Percentiles rank a stretch among this genome's conserved stretches.
Conservation (phyloP, 2,113 vertebrate species). For the Pica pica region DNA sequence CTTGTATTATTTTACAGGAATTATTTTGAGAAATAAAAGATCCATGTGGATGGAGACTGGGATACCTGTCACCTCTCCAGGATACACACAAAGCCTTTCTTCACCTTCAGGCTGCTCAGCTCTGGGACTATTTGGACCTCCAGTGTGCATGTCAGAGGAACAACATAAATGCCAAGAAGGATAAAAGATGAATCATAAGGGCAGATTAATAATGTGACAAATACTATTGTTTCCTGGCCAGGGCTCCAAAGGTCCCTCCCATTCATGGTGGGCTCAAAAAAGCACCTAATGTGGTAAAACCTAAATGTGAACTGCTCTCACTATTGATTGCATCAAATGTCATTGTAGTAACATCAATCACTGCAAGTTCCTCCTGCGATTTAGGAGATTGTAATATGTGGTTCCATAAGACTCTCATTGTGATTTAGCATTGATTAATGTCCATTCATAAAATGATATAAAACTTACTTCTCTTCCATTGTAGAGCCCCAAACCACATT, state of each 20-base stretch:
- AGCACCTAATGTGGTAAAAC: neutral
- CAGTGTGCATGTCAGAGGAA: neutral
- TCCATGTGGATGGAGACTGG: neutral
- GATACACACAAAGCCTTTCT: neutral
- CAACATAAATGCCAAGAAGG: neutral
- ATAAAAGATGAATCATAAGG: neutral
- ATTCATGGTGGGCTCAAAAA: neutral
- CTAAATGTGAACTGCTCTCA: neutral
- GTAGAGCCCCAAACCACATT: neutral
- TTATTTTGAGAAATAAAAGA: neutral
- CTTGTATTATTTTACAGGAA: neutral
- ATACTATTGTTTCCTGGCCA: neutral
- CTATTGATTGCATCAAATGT: neutral
- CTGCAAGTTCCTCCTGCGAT: neutral
- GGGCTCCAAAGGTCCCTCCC: neutral
- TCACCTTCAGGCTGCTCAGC: neutral
- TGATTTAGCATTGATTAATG: conserved; percentile 61
- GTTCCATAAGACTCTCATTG: conserved; percentile 46
- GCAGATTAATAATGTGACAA: neutral
- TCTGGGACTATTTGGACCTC: neutral
- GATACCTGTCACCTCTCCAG: neutral
- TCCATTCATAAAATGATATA: conserved; percentile 44
- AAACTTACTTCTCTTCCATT: conserved; percentile 41
- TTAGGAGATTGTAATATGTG: conserved; percentile 35
- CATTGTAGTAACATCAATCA: neutral